phyloP scores from a whole-genome alignment of 2,888 invertebrate species.

The Corythucha ciliata region DNA sequence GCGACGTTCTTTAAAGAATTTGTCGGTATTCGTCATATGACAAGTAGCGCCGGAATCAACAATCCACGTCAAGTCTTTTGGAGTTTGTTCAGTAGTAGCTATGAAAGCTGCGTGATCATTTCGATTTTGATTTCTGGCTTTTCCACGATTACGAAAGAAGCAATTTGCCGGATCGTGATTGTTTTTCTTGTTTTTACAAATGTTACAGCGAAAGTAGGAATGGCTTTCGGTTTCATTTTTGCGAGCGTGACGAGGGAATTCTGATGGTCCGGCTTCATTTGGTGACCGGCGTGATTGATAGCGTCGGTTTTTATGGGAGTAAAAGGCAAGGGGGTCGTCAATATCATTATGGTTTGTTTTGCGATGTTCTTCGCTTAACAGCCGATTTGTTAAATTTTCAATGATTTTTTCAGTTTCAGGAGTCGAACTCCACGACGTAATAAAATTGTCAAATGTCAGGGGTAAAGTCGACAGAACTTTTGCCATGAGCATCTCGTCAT shows the following conservation, averaged over 20 bases:
- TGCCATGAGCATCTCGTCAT: background rate
- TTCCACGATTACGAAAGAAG: no score
- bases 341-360: background rate
- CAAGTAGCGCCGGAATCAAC: background rate
- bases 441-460: background rate
- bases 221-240: no score
- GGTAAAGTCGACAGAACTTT: constrained; percentile 1
- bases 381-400: background rate
- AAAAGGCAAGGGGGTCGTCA: background rate
- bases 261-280: no score
- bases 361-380: constrained; percentile 6
- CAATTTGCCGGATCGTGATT: constrained; percentile 5
- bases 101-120: background rate
- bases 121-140: no score
- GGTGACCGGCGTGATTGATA: no score
- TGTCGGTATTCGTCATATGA: constrained; percentile 1
- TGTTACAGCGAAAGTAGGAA: constrained; percentile 3
- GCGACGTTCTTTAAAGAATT: no score
- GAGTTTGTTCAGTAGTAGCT: background rate
- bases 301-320: no score
- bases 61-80: background rate
- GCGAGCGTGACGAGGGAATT: no score
- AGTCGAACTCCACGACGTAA: constrained; percentile 1
- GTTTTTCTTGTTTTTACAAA: constrained; percentile 6
- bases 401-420: background rate